These are phyloP conservation scores for Dolichotis patagonum DNA, from an alignment of 2,113 vertebrate species.

Conservation along the genomic window DNA sequence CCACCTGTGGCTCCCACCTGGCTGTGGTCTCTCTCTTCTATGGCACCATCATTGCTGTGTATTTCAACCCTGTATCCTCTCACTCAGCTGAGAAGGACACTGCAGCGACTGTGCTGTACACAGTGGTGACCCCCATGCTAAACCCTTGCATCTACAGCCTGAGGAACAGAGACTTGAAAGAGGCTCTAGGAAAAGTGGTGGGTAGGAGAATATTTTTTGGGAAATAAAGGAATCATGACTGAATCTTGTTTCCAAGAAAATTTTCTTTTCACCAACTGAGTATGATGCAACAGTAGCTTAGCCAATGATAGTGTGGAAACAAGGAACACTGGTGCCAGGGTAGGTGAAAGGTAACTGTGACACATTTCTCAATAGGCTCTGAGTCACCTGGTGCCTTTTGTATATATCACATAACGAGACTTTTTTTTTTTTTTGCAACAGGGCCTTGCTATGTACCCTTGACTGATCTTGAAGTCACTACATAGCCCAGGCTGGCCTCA, in stretches of 20 bases:
- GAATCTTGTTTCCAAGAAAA: background rate
- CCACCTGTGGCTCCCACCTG: too few relatives aligned
- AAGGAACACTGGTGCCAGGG: background rate
- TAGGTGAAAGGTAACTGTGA: background rate
- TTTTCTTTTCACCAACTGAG: background rate
- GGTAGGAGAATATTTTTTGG: background rate
- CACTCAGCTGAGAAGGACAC: too few relatives aligned
- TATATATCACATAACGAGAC: background rate
- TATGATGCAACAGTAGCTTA: background rate
- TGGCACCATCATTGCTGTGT: too few relatives aligned
- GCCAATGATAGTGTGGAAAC: background rate
- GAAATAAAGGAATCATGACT: background rate
- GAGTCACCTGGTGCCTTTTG: background rate
- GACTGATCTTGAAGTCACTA: background rate
- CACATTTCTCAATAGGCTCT: background rate
- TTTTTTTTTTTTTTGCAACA: background rate
- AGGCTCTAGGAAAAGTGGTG: background rate
- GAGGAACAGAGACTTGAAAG: background rate
- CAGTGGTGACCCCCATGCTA: too few relatives aligned
- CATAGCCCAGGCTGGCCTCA: background rate
- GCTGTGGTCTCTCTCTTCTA: too few relatives aligned
- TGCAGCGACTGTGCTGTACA: too few relatives aligned
- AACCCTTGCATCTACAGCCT: too few relatives aligned
- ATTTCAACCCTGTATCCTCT: too few relatives aligned
- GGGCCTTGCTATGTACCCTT: background rate